Evolutionary conservation across 53 echinoderm and acorn worm species (phyloP).

Genomic region (Hippasteria phrygiana): DNA sequence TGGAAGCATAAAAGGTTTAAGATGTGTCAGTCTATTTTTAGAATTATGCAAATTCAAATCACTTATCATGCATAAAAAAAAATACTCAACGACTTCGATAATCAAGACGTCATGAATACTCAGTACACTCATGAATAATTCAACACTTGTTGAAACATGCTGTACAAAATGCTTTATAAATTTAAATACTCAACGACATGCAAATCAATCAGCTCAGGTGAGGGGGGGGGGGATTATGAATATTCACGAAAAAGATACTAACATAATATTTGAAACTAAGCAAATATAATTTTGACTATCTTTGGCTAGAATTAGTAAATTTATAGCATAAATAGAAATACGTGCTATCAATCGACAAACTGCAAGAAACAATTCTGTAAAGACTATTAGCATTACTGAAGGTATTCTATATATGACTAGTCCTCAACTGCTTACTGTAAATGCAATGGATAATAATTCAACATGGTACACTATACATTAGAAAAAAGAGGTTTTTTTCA

Average conservation of each 20-base stretch:
- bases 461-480: too few species aligned
- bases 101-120: neutral
- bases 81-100: neutral
- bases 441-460: too few species aligned
- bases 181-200: slow-evolving; percentile 47
- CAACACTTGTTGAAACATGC: slow-evolving; percentile 14
- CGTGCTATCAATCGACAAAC: neutral
- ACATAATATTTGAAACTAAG: neutral
- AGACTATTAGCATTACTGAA: too few species aligned
- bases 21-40: neutral
- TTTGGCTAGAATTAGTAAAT: neutral
- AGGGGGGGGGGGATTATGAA: too few species aligned
- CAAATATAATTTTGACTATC: neutral
- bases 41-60: slow-evolving; percentile 1
- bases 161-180: slow-evolving; percentile 36
- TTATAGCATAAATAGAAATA: neutral
- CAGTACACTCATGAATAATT: slow-evolving; percentile 4
- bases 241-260: neutral
- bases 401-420: neutral
- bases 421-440: neutral
- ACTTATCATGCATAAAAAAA: slow-evolving; percentile 7
- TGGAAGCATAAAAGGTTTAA: neutral
- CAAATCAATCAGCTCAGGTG: slow-evolving; percentile 40
- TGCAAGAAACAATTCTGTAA: neutral
- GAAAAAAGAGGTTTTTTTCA: too few species aligned